A percentile compares a stretch with the other conserved stretches of the same genome.
Conservation (phyloP, 2,888 invertebrate genomes). For the Caenorhabditis uteleia region DNA sequence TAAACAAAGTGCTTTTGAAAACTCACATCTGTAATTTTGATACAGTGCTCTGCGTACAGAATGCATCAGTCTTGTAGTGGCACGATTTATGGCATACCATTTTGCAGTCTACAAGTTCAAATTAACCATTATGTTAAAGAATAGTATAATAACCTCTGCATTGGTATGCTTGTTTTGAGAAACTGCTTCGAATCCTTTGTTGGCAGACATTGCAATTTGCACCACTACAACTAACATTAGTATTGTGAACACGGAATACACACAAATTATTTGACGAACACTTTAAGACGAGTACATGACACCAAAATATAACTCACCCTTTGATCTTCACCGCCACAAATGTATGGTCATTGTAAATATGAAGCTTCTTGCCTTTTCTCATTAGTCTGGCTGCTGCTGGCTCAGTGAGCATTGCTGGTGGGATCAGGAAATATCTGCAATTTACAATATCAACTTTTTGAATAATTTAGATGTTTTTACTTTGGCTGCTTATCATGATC, state of each 20-base stretch:
- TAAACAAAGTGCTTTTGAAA: background rate
- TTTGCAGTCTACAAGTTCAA: conserved; percentile 62
- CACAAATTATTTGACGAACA: conserved; percentile 6
- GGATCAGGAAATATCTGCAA: conserved; percentile 66
- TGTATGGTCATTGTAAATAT: conserved; percentile 69
- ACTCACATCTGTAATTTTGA: conserved; percentile 58
- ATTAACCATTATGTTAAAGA: background rate
- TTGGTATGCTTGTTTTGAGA: conserved; percentile 69
- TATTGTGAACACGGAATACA: conserved; percentile 21
- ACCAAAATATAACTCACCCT: conserved; percentile 50
- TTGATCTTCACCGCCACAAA: conserved; percentile 69
- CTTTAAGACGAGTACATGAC: conserved; percentile 6
- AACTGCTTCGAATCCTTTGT: conserved; percentile 60
- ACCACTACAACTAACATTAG: conserved; percentile 58
- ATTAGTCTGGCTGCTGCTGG: conserved; percentile 59
- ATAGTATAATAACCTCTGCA: conserved; percentile 63
- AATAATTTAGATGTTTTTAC: conserved; percentile 17
- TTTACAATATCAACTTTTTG: conserved; percentile 2
- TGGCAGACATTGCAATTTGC: conserved; percentile 67
- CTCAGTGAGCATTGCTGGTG: conserved; percentile 59
- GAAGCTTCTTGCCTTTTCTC: conserved; percentile 68
- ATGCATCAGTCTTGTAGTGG: conserved; percentile 63
- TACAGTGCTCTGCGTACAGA: conserved; percentile 60
- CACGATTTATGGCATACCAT: conserved; percentile 69
- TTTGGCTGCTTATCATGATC: conserved; percentile 54